Base-by-base conservation (phyloP, 2,888 invertebrate genomes). In the Euproctis similis region DNA sequence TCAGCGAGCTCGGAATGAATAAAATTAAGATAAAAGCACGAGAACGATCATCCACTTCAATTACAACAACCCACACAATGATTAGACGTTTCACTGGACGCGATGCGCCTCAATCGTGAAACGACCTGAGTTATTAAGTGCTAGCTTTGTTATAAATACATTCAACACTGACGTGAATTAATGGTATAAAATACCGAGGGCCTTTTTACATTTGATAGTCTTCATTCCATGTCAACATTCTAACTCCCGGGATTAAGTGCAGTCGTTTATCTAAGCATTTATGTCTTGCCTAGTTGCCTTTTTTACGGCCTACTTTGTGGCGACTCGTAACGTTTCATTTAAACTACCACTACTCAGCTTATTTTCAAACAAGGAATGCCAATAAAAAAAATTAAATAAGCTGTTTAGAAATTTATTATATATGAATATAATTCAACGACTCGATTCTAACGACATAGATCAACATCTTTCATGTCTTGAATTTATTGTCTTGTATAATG, bases 11-110 rank as follows among this genome's bases (percentile, higher is more conserved):
- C 54, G 46, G 62, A 76, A 71, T 70, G 78, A 77, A 80, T 82
- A 78, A 78, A 50, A 80, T 81, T 81, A 75, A 80, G 81, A 80
- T 81, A 80, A 77, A 76, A 74, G 65, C 63, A 67, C 68, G 66
- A 62, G 53, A 67, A 68, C 62, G 59, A 72, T 70, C 63, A 70
- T 59, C 68, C 59, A 67, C 74, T 76, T 75, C 77, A 82, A 81
- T 78, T 77, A 78, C 70, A 60, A 55, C 77, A 63, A 64, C 80
- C 77, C 76, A 78, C 81, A 77, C 78, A 72, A 74, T 78, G 75
- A 80, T 80, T 77, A 80, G 76, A 76, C 69, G 71, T 71, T 76
- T 71, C 74, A 78, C 70, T 69, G 56, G 66, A 52, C 60, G 62
- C 60, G 58, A 60, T 59, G 60, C 51, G 60, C 53, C 67, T 61